These are phyloP conservation scores for Xestoiulus laeticollis DNA, from an alignment of 2,888 invertebrate species.

Conservation along the genomic window DNA sequence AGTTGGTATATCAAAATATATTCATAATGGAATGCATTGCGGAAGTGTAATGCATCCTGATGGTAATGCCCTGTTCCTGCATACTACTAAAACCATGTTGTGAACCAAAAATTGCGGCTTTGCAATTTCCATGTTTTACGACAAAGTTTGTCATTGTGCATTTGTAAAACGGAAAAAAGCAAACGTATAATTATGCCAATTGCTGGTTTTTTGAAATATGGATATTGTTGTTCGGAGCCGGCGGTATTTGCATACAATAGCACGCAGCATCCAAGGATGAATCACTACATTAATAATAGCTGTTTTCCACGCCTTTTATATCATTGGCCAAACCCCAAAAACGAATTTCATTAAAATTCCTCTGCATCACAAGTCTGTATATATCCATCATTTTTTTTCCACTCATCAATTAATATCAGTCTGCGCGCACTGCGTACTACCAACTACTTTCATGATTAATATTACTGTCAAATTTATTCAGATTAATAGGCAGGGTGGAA, in stretches of 20 bases:
- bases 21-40: too few relatives aligned
- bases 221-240: neutral
- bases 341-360: neutral
- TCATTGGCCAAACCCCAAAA: neutral
- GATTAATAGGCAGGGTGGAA: neutral
- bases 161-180: neutral
- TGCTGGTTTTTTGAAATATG: neutral
- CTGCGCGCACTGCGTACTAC: neutral
- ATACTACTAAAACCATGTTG: neutral
- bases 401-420: neutral
- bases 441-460: neutral
- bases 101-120: neutral
- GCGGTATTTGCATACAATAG: neutral
- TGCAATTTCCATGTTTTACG: neutral
- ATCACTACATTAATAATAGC: slow-evolving; percentile 9
- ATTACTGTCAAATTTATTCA: neutral
- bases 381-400: neutral
- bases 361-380: neutral
- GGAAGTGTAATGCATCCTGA: neutral
- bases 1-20: too few relatives aligned
- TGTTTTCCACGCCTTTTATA: neutral
- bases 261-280: neutral
- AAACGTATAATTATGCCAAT: neutral
- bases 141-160: neutral
- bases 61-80: too few relatives aligned